These are phyloP conservation scores for Punctoribates punctum DNA, from an alignment of 2,888 invertebrate species.

Conservation along the genomic window DNA sequence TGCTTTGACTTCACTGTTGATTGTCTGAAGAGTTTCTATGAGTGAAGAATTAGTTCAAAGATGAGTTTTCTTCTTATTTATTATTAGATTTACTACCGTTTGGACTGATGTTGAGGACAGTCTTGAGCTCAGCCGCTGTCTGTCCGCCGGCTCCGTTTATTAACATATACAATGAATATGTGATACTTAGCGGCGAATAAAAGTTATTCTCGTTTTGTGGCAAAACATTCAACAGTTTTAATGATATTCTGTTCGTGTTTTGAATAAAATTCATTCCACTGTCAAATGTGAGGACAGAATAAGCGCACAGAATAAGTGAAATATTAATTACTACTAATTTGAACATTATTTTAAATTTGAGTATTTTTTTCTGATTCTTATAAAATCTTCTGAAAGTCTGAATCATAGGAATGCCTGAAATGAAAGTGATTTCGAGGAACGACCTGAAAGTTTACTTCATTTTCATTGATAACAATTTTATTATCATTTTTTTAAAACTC, in stretches of 20 bases:
- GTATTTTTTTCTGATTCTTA: too few species aligned
- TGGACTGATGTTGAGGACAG: not conserved
- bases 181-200: conserved; percentile 17
- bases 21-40: not conserved
- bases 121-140: conserved; percentile 1
- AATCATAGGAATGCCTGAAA: too few species aligned
- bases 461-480: too few species aligned
- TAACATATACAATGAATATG: not conserved
- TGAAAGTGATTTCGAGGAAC: too few species aligned
- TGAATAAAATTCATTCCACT: not conserved
- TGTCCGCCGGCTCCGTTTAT: conserved; percentile 16
- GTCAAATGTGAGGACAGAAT: not conserved
- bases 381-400: too few species aligned
- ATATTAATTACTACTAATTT: too few species aligned
- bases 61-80: too few species aligned
- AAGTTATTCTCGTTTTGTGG: conserved; percentile 23
- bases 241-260: not conserved
- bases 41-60: too few species aligned
- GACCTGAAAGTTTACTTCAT: too few species aligned
- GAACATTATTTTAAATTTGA: too few species aligned
- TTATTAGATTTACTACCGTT: too few species aligned
- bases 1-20: not conserved
- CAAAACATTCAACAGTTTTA: conserved; percentile 27
- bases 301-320: not conserved
- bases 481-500: too few species aligned